Conservation (phyloP, 2,797 vertebrate genomes). For the Pseudopleuronectes americanus region DNA sequence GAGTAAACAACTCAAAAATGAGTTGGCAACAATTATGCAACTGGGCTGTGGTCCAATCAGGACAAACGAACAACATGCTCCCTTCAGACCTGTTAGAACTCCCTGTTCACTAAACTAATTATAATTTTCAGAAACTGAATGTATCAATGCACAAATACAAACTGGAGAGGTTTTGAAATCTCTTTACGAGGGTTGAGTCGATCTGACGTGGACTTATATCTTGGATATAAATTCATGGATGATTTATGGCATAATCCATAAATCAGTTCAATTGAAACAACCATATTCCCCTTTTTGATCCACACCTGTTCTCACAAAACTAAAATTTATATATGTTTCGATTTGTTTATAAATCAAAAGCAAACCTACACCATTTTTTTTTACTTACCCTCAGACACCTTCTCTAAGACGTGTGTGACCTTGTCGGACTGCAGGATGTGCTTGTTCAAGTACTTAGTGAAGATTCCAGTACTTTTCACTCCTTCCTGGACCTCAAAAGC, state of each 20-base stretch:
- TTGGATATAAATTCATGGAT: too few species aligned
- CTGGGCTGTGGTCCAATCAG: constrained; percentile 16
- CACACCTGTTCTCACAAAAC: too few species aligned
- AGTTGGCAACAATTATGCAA: constrained; percentile 31
- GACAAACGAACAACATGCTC: constrained; percentile 34
- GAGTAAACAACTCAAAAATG: constrained; percentile 47
- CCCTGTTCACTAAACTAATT: background rate
- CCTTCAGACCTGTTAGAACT: constrained; percentile 15
- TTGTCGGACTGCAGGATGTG: constrained; percentile 87
- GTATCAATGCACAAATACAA: constrained; percentile 2
- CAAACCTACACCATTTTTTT: background rate
- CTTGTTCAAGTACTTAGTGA: constrained; percentile 92
- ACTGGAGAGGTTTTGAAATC: background rate
- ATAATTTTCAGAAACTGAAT: background rate
- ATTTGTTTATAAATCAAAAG: constrained; percentile 5
- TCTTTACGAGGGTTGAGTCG: too few species aligned
- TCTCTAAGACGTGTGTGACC: constrained; percentile 90
- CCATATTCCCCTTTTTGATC: background rate
- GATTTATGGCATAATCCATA: too few species aligned
- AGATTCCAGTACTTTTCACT: constrained; percentile 91
- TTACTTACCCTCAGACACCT: constrained; percentile 88
- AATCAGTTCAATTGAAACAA: too few species aligned
- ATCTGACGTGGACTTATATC: too few species aligned
- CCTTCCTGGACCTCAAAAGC: constrained; percentile 91
- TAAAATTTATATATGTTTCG: background rate